A percentile compares a stretch with the other conserved stretches of the same genome.
Conservation (phyloP, 2,797 vertebrate genomes). For the Pyrocephalus nanus region DNA sequence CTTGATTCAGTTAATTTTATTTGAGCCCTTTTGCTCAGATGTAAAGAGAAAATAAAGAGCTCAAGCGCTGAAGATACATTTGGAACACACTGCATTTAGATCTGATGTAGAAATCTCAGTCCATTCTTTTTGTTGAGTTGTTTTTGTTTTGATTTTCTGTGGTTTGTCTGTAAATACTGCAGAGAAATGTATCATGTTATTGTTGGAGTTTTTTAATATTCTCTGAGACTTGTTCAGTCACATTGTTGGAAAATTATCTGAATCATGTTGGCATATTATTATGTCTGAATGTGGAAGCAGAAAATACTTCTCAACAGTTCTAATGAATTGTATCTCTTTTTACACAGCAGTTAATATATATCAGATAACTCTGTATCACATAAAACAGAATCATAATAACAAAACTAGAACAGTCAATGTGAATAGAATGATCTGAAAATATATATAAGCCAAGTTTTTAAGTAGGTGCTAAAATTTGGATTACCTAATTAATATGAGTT, state of each 20-base stretch:
- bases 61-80: not conserved
- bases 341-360: not conserved
- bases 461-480: not conserved
- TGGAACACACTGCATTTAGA: not conserved
- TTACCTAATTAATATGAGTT: not conserved
- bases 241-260: constrained; percentile 15
- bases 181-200: not conserved
- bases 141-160: not conserved
- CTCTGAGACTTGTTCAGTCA: not conserved
- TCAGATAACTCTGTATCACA: not conserved
- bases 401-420: not conserved
- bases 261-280: not conserved
- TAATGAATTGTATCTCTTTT: not conserved
- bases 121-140: not conserved
- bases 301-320: not conserved
- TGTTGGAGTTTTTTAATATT: not conserved
- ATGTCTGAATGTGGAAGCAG: not conserved
- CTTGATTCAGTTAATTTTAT: not conserved
- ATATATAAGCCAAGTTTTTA: not conserved
- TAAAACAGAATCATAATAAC: not conserved
- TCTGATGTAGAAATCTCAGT: not conserved
- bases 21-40: not conserved
- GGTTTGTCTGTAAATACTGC: not conserved
- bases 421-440: not conserved
- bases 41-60: not conserved